These are phyloP conservation scores for Drosophila paramelanica DNA, from an alignment of 2,888 invertebrate genomes.

Conservation along the genomic window DNA sequence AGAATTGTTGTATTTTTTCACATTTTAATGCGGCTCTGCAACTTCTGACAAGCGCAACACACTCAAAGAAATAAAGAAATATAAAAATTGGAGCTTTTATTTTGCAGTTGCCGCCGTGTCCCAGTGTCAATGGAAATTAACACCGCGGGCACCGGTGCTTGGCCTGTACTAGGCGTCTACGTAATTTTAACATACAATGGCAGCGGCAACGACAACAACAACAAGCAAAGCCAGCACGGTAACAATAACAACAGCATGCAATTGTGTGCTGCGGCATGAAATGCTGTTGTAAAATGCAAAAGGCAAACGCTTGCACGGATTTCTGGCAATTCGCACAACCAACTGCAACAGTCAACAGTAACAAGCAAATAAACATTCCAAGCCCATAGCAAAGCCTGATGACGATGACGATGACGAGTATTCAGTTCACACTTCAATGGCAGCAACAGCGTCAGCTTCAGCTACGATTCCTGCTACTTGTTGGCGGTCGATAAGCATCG, in stretches of 20 bases:
- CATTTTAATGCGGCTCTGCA: slow-evolving; percentile 42
- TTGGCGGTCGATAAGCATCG: slow-evolving; percentile 45
- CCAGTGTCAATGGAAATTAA: slow-evolving; percentile 80
- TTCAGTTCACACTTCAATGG: slow-evolving; percentile 55
- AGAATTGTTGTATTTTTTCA: slow-evolving; percentile 60
- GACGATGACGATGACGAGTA: slow-evolving; percentile 62
- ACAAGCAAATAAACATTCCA: slow-evolving; percentile 52
- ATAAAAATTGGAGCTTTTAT: slow-evolving; percentile 54
- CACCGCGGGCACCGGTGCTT: slow-evolving; percentile 61
- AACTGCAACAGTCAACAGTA: slow-evolving; percentile 14
- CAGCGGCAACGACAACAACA: slow-evolving; percentile 34
- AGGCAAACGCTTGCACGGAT: slow-evolving; percentile 64
- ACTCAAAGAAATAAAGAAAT: slow-evolving; percentile 65
- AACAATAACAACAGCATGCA: slow-evolving; percentile 53
- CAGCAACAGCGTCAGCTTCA: slow-evolving; percentile 3
- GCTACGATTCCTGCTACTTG: slow-evolving; percentile 25
- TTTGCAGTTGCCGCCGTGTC: slow-evolving; percentile 22
- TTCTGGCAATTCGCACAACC: slow-evolving; percentile 50
- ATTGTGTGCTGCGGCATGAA: slow-evolving; percentile 61
- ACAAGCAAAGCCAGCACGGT: slow-evolving; percentile 1
- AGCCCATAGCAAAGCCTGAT: slow-evolving; percentile 35
- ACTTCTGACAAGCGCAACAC: slow-evolving; percentile 61
- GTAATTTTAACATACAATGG: slow-evolving; percentile 78
- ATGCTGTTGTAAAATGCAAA: slow-evolving; percentile 53
- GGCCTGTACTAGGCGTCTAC: slow-evolving; percentile 74